Conservation (phyloP, 2,888 invertebrate species). For the Caradrina clavipalpis region DNA sequence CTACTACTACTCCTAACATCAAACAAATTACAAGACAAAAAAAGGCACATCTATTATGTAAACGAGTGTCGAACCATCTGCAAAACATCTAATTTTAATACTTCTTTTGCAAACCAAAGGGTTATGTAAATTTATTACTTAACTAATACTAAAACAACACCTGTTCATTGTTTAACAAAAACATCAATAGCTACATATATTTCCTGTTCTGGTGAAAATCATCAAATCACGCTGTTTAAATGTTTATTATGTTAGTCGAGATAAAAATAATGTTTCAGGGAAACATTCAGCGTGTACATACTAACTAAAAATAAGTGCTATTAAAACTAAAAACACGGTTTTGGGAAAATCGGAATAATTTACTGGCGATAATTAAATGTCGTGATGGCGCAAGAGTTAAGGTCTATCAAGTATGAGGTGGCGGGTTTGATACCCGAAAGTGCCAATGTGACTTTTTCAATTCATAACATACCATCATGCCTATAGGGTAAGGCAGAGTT, state of each 20-base stretch:
- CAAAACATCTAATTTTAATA: background rate
- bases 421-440: too few species aligned
- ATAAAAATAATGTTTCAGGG: conserved; percentile 16
- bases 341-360: conserved; percentile 18
- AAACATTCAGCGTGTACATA: conserved; percentile 9
- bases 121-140: background rate
- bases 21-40: background rate
- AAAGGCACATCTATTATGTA: background rate
- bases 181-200: conserved; percentile 2
- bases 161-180: conserved; percentile 20
- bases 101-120: background rate
- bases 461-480: too few species aligned
- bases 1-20: background rate
- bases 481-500: too few species aligned
- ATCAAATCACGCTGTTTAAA: background rate
- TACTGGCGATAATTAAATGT: background rate
- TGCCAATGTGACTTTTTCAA: too few species aligned
- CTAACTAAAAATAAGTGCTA: background rate
- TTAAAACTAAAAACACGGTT: conserved; percentile 16
- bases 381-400: too few species aligned
- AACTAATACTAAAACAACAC: background rate
- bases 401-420: too few species aligned
- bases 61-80: background rate
- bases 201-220: conserved; percentile 38
- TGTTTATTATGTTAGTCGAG: conserved; percentile 32